These are phyloP conservation scores for Monochamus saltuarius DNA, from an alignment of 1,140 invertebrate species.

Conservation along the genomic window DNA sequence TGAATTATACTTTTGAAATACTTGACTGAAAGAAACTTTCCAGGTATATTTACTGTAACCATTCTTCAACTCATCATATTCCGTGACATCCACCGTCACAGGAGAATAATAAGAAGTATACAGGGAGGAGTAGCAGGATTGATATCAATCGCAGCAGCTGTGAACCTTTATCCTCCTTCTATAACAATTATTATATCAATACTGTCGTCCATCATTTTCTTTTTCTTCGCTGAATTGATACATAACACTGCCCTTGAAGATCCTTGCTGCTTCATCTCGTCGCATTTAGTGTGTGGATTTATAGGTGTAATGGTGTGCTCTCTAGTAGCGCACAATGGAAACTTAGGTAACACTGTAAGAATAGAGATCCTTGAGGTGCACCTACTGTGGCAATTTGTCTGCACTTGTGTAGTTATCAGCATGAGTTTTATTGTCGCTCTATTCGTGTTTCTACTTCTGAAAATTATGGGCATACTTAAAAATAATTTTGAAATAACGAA, in stretches of 20 bases:
- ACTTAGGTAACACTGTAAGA: conserved; percentile 17
- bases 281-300: conserved; percentile 34
- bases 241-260: conserved; percentile 37
- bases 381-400: conserved; percentile 32
- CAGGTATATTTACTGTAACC: conserved; percentile 24
- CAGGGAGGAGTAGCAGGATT: conserved; percentile 38
- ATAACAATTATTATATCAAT: conserved; percentile 27
- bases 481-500: conserved; percentile 25
- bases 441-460: conserved; percentile 24
- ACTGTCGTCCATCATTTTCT: conserved; percentile 25
- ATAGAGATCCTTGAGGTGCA: conserved; percentile 4
- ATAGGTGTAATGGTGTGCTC: conserved; percentile 23
- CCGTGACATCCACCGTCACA: conserved; percentile 32
- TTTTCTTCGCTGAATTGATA: conserved; percentile 24
- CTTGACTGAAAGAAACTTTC: background rate
- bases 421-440: conserved; percentile 16
- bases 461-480: conserved; percentile 19
- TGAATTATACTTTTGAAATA: background rate
- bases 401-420: conserved; percentile 15
- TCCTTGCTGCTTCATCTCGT: conserved; percentile 36
- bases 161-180: conserved; percentile 30
- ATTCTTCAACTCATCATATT: conserved; percentile 30
- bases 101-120: conserved; percentile 34
- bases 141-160: conserved; percentile 27
- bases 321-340: conserved; percentile 16